Evolutionary conservation across 2,113 vertebrate genomes (phyloP), one percentile per base, ranked within the genome.

Genomic region (Nothobranchius kuhntae): DNA sequence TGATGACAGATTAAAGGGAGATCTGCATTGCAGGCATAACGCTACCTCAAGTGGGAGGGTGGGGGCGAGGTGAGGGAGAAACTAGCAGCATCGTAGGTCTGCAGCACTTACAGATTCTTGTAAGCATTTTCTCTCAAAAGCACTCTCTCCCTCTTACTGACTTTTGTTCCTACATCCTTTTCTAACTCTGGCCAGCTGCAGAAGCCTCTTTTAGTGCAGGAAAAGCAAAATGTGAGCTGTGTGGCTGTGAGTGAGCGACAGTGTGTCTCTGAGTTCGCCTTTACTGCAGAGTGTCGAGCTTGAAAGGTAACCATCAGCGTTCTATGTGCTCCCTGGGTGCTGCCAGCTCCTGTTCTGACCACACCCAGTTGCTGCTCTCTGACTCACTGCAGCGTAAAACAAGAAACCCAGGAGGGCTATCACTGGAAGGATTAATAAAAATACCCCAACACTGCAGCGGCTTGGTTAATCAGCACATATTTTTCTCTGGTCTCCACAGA

Each of bases 21-120:
- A 83, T 86, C 90, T 92, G 91, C 91, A 92, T 82, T 92, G 91
- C 91, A 91, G 89, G 71, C 67, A 68, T 89, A 87, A 87, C 81
- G 77, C 75, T 80, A 87, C 82, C 80, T 80, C 64, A 75, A 61
- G 54, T n/a, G 21, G 63, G 56, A 26, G 53, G 58, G 61, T 17
- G 52, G 53, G 40, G n/a, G 53, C 4, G 60, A 38, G 50, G 58
- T 13, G 75, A 68, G 61, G 72, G 71, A 60, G 68, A 61, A 6
- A 50, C 57, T 71, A 78, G 75, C 80, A 80, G 73, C 69, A 75
- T 53, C 40, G 46, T 81, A 48, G 42, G 21, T 84, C 75, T 80
- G 77, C 87, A 85, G 79, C 71, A 87, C 60, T 65, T 75, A 82
- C 69, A 78, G 40, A 46, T 64, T 47, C 57, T 60, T 65, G 80